Conservation (phyloP, 30 jellyfish, hydroid and myxozoan genomes). For the Hydractinia symbiolongicarpus region DNA sequence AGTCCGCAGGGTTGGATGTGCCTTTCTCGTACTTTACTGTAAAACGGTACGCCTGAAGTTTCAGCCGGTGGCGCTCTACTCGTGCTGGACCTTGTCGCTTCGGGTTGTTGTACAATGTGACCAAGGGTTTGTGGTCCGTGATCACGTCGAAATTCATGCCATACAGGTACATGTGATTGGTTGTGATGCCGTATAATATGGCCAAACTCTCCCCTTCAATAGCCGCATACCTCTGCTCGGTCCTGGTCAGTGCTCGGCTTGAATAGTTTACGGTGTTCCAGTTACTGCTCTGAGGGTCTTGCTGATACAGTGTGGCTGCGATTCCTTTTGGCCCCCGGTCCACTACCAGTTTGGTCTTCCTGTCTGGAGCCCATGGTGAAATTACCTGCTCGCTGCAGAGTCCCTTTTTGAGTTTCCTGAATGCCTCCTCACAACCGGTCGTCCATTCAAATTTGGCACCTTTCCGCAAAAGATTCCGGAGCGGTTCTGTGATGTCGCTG, state of each 20-base stretch:
- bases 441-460: constrained; percentile 26
- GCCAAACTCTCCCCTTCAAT: constrained; percentile 35
- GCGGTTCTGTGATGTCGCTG: constrained; percentile 30
- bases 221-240: constrained; percentile 34
- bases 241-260: constrained; percentile 16
- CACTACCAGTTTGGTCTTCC: constrained; percentile 22
- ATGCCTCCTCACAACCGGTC: constrained; percentile 18
- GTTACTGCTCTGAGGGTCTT: constrained; percentile 26
- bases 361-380: constrained; percentile 35
- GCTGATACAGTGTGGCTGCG: constrained; percentile 30
- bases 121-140: constrained; percentile 31
- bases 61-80: constrained; percentile 28
- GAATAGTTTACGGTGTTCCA: constrained; percentile 24
- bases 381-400: constrained; percentile 28
- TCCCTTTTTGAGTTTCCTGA: constrained; percentile 14
- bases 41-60: neutral
- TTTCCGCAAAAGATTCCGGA: constrained; percentile 31
- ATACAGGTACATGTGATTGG: constrained; percentile 28
- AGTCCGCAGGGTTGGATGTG: too few species aligned
- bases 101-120: constrained; percentile 23
- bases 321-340: constrained; percentile 42
- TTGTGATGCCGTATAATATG: constrained; percentile 15
- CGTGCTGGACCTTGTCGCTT: constrained; percentile 29
- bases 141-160: constrained; percentile 23
- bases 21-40: constrained; percentile 3